These are phyloP conservation scores for Lochmaea crataegi DNA, from an alignment of 2,888 invertebrate species.

Conservation along the genomic window DNA sequence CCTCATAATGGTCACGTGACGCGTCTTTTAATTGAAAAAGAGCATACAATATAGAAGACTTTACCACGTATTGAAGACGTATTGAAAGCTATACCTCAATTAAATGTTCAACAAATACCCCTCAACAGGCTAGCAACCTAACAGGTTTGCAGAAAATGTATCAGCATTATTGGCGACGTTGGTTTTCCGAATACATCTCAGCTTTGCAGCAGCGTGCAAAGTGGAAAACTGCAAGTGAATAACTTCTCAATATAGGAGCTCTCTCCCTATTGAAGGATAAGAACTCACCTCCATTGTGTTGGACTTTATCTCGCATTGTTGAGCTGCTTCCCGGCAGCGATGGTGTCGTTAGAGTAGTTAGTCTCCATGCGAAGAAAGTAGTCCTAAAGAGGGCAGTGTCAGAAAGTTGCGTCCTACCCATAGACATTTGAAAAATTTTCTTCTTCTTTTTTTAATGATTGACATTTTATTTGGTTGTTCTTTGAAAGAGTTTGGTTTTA, in stretches of 20 bases:
- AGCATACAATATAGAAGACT: constrained; percentile 44
- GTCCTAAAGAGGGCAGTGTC: background rate
- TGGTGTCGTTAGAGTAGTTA: constrained; percentile 18
- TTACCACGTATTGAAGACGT: constrained; percentile 27
- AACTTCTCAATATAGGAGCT: background rate
- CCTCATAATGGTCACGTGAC: background rate
- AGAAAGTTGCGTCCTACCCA: constrained; percentile 8
- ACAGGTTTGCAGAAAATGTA: background rate
- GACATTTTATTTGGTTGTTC: background rate
- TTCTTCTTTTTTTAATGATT: too few relatives aligned
- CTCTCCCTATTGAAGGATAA: background rate
- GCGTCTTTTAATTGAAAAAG: background rate
- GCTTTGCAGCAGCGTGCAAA: background rate
- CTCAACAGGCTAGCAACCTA: background rate
- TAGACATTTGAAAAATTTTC: background rate
- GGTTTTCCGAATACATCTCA: background rate
- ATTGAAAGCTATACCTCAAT: background rate
- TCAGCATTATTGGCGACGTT: constrained; percentile 1
- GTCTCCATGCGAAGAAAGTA: constrained; percentile 8
- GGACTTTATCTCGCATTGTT: constrained; percentile 10
- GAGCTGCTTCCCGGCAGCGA: constrained; percentile 19
- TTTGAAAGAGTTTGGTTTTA: background rate
- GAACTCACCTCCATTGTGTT: constrained; percentile 10
- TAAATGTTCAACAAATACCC: background rate
- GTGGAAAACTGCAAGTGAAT: background rate